Conservation (phyloP, 2,113 vertebrate genomes). For the Conger conger region DNA sequence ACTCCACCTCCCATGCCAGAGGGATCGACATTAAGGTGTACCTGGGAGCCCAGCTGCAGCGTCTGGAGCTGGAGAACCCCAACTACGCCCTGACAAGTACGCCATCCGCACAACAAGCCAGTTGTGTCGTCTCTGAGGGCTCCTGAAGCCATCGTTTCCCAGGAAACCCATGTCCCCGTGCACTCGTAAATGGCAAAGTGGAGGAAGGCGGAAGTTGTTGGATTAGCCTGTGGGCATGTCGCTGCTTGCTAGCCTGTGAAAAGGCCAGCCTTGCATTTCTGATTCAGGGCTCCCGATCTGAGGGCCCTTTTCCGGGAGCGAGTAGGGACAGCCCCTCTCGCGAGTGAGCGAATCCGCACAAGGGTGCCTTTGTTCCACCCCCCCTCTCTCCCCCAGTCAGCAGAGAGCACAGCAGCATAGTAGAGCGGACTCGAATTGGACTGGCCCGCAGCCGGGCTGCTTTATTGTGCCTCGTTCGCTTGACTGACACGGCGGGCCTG, state of each 20-base stretch:
- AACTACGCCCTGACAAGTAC: constrained; percentile 96
- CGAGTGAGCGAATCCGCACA: constrained; percentile 6
- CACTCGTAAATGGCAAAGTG: neutral
- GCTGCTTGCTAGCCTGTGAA: neutral
- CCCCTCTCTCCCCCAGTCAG: neutral
- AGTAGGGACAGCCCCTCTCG: neutral
- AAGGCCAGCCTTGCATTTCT: neutral
- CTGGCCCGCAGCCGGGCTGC: constrained; percentile 7
- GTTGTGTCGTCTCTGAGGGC: neutral
- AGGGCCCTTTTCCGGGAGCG: neutral
- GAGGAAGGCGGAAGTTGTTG: neutral
- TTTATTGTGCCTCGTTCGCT: constrained; percentile 26
- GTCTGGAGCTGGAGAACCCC: constrained; percentile 95
- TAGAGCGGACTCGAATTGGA: neutral
- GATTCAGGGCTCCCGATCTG: neutral
- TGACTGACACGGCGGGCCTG: constrained; percentile 15
- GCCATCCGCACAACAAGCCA: constrained; percentile 37
- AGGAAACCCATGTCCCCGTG: neutral
- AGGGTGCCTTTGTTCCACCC: constrained; percentile 20
- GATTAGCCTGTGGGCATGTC: neutral
- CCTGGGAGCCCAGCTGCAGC: constrained; percentile 91
- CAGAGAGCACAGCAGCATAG: neutral
- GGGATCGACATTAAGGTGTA: constrained; percentile 98
- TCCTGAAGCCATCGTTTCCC: neutral
- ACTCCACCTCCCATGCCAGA: constrained; percentile 79